phyloP scores from a whole-genome alignment of 64 coral and sea anemone genomes.

The Actinia equina region DNA sequence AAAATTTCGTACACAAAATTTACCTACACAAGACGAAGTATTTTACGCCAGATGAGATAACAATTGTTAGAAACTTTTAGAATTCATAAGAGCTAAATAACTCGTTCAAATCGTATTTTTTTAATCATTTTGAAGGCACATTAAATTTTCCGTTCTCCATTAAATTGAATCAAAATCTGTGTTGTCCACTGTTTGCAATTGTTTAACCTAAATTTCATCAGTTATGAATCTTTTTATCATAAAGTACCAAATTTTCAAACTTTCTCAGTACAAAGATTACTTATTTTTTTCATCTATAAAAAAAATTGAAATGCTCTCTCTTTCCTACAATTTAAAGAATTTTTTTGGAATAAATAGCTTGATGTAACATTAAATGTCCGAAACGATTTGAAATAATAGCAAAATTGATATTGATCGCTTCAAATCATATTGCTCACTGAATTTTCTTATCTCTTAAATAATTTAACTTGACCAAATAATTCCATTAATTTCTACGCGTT shows the following conservation, averaged over 20 bases:
- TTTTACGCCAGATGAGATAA: background rate
- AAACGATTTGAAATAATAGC: background rate
- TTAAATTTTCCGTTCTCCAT: background rate
- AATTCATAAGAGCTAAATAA: background rate
- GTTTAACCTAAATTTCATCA: too few relatives aligned
- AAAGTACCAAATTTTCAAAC: too few relatives aligned
- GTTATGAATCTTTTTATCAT: too few relatives aligned
- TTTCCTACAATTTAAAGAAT: too few relatives aligned
- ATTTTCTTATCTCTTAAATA: background rate
- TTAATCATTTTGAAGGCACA: background rate
- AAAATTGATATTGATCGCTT: background rate
- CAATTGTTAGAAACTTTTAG: background rate
- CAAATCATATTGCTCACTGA: background rate
- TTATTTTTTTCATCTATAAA: too few relatives aligned
- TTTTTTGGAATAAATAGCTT: background rate
- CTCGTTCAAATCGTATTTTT: background rate
- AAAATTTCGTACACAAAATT: background rate
- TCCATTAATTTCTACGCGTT: background rate
- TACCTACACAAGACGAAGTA: background rate
- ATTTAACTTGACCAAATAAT: slow-evolving; percentile 11
- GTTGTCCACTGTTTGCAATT: too few relatives aligned
- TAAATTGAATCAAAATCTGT: too few relatives aligned
- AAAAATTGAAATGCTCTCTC: too few relatives aligned
- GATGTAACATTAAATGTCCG: background rate
- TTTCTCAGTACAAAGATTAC: too few relatives aligned